These are phyloP conservation scores for Gandaritis pyraliata DNA, from an alignment of 2,888 invertebrate species.

Conservation along the genomic window DNA sequence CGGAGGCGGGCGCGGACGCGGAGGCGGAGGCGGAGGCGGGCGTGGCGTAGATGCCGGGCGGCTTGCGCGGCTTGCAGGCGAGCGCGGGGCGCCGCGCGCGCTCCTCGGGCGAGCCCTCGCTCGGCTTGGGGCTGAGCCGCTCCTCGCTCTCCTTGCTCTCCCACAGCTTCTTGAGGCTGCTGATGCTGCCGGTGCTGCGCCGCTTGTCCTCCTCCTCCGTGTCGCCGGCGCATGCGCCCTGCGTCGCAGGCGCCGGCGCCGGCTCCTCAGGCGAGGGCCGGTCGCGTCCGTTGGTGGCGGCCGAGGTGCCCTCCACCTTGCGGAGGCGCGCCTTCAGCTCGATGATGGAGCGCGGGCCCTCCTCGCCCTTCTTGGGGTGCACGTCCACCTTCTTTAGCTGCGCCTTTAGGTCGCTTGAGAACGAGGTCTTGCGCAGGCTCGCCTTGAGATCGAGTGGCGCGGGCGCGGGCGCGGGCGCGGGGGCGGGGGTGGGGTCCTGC, in stretches of 20 bases:
- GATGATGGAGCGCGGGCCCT: conserved; percentile 86
- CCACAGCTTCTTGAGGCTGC: conserved; percentile 96
- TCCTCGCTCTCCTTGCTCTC: conserved; percentile 89
- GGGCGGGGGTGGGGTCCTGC: conserved; percentile 82
- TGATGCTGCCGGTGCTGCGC: conserved; percentile 96
- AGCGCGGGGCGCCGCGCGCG: conserved; percentile 50
- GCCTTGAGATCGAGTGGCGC: conserved; percentile 78
- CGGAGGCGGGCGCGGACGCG: conserved; percentile 58
- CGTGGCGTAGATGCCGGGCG: conserved; percentile 90
- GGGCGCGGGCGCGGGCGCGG: conserved; percentile 82
- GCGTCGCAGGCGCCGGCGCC: conserved; percentile 63
- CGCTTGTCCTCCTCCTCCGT: conserved; percentile 91
- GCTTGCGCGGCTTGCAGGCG: conserved; percentile 77
- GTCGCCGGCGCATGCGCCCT: conserved; percentile 63
- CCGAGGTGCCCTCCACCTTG: conserved; percentile 87
- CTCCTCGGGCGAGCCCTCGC: conserved; percentile 66
- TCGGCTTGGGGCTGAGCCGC: conserved; percentile 87
- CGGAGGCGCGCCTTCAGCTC: conserved; percentile 93
- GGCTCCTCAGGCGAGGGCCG: conserved; percentile 68
- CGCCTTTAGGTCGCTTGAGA: conserved; percentile 83
- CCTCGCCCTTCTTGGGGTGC: conserved; percentile 65
- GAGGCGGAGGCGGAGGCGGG: conserved; percentile 66
- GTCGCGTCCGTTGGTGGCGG: conserved; percentile 64
- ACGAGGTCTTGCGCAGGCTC: conserved; percentile 74
- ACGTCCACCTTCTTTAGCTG: conserved; percentile 82